phyloP scores from a whole-genome alignment of 1,140 invertebrate genomes.

The Euwallacea similis region DNA sequence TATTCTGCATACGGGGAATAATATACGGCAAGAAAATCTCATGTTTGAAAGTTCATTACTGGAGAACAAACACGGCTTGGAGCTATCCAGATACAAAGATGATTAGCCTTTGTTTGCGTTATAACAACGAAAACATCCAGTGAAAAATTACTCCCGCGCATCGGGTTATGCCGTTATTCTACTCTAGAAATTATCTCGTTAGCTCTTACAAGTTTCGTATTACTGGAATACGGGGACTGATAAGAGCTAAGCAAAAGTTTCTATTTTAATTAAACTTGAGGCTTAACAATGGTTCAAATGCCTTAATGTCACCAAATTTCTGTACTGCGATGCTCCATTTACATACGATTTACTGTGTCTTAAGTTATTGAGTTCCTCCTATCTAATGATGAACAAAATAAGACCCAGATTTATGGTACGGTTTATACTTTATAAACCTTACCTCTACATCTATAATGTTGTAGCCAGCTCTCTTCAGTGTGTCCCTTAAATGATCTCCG shows the following conservation, averaged over 20 bases:
- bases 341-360: too few species aligned
- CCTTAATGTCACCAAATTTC: too few species aligned
- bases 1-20: background rate
- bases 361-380: too few species aligned
- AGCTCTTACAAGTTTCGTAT: conserved; percentile 1
- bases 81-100: conserved; percentile 22
- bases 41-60: conserved; percentile 19
- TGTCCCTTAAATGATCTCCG: conserved; percentile 15
- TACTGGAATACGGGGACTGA: background rate
- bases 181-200: conserved; percentile 13
- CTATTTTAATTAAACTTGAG: too few species aligned
- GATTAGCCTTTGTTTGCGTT: conserved; percentile 25
- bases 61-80: conserved; percentile 16
- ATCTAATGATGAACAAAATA: too few species aligned
- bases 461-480: conserved; percentile 25
- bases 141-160: conserved; percentile 16
- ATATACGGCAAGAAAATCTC: conserved; percentile 5
- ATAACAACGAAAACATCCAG: conserved; percentile 9
- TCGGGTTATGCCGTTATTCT: conserved; percentile 11
- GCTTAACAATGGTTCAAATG: too few species aligned
- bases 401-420: too few species aligned
- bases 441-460: conserved; percentile 31
- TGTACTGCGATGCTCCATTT: too few species aligned
- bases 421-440: background rate
- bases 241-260: background rate